These are phyloP conservation scores for Buathra laborator DNA, from an alignment of 2,888 invertebrate species.

Conservation along the genomic window DNA sequence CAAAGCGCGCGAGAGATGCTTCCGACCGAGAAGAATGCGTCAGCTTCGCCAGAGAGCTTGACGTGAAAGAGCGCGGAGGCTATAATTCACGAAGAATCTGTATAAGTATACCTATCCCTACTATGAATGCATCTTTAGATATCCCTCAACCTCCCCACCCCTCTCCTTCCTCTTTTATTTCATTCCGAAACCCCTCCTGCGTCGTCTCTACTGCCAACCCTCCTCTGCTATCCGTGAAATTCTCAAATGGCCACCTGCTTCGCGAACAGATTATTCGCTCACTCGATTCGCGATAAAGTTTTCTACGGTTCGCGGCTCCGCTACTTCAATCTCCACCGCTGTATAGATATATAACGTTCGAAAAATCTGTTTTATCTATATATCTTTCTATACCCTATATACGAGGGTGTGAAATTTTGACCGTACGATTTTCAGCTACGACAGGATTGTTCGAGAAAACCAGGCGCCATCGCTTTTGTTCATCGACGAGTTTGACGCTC, in stretches of 20 bases:
- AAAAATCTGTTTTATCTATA: not conserved
- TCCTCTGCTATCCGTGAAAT: constrained; percentile 25
- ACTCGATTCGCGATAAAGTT: constrained; percentile 32
- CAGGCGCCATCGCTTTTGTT: not conserved
- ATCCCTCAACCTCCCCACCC: not conserved
- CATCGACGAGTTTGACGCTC: constrained; percentile 13
- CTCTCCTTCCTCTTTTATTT: constrained; percentile 8
- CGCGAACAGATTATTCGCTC: constrained; percentile 34
- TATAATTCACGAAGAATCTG: constrained; percentile 54
- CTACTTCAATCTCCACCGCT: not conserved
- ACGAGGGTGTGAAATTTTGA: not conserved
- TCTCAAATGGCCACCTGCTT: constrained; percentile 32
- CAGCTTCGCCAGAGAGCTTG: constrained; percentile 28
- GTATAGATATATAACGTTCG: too few relatives aligned
- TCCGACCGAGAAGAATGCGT: constrained; percentile 17
- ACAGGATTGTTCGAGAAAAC: constrained; percentile 3
- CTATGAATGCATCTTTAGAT: constrained; percentile 42
- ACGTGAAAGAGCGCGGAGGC: constrained; percentile 41
- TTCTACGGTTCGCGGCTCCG: not conserved
- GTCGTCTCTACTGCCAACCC: not conserved
- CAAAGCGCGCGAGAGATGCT: constrained; percentile 17
- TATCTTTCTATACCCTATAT: not conserved
- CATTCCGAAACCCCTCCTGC: not conserved
- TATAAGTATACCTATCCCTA: constrained; percentile 27
- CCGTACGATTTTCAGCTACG: not conserved